A percentile compares a stretch with the other conserved stretches of the same genome.
These are phyloP conservation scores for Coelinius sp. DNA, from an alignment of 2,888 invertebrate genomes.

Conservation along the genomic window DNA sequence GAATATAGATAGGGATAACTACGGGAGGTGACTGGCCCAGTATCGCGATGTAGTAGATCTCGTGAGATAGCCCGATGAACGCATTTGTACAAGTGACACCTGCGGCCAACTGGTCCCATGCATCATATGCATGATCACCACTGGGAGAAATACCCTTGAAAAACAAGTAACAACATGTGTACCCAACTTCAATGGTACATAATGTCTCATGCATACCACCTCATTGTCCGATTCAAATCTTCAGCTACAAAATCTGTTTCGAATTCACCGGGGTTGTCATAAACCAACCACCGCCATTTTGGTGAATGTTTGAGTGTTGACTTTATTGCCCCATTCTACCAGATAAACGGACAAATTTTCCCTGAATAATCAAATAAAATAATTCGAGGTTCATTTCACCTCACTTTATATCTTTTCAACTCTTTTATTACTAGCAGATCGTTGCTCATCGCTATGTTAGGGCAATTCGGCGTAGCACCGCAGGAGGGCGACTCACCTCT, in stretches of 20 bases:
- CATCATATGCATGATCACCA: slow-evolving; percentile 47
- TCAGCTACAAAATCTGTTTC: background rate
- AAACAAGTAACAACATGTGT: slow-evolving; percentile 15
- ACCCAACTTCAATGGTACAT: no score
- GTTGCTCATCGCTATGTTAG: slow-evolving; percentile 57
- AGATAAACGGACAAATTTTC: background rate
- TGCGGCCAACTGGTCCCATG: slow-evolving; percentile 58
- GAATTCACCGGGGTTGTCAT: background rate
- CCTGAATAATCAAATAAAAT: background rate
- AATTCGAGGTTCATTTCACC: background rate
- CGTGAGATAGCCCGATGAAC: slow-evolving; percentile 55
- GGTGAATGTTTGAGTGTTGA: background rate
- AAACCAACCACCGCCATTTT: background rate
- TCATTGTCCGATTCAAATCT: background rate
- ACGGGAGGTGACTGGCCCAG: slow-evolving; percentile 39
- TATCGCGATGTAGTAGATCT: slow-evolving; percentile 64
- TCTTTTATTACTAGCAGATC: slow-evolving; percentile 66
- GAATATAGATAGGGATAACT: slow-evolving; percentile 47
- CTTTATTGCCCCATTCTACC: background rate
- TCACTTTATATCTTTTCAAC: slow-evolving; percentile 63
- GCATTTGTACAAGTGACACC: slow-evolving; percentile 65
- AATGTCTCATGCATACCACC: background rate
- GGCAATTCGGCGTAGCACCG: slow-evolving; percentile 64
- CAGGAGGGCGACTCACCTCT: slow-evolving; percentile 56
- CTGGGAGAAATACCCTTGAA: background rate